Base-by-base conservation (phyloP, 2,797 vertebrate species). In the Pteropus rufus region DNA sequence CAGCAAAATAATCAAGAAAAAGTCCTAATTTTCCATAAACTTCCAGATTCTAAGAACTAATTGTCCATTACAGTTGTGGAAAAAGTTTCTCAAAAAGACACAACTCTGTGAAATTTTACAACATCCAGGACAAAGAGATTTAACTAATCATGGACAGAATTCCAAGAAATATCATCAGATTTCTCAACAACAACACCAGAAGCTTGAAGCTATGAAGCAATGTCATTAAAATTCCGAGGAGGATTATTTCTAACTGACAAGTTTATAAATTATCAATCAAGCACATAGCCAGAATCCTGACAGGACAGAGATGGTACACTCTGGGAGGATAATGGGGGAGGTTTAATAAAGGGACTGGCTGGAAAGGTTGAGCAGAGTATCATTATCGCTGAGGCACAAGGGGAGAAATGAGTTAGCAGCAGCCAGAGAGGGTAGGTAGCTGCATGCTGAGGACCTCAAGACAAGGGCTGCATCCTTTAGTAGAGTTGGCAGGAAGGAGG, bases 1-100 rank as follows among this genome's bases (percentile, higher is more conserved):
- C 18, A 89, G 67, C 10, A 86, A 94, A 92, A 44, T 54, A 77
- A 89, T 81, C n/a, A 80, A 54, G 41, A 92, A 92, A 80, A 95
- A 46, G 49, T 88, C 44, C 34, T 23, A 44, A 16, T n/a, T 46
- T 23, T 72, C 41, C 16, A 10, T 52, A 64, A 15, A 69, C 7
- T 67, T 60, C 3, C 31, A 89, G 54, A 77, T 85, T 62, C 60
- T 89, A 72, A 86, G 80, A 89, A 70, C 23, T 2, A 52, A 89
- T 2, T 23, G 21, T 82, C 31, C 34, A 81, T 67, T 12, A 46
- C 12, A 9, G 10, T 5, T 10, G 29, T 72, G 23, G 52, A 10
- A 46, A 87, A 87, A 54, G 10, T 60, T 19, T 85, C 77, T 87
- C 34, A 67, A 62, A 58, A 86, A 54, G 15, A 85, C 2, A 67